These are phyloP conservation scores for Operophtera brumata DNA, from an alignment of 2,888 invertebrate species.

Conservation along the genomic window DNA sequence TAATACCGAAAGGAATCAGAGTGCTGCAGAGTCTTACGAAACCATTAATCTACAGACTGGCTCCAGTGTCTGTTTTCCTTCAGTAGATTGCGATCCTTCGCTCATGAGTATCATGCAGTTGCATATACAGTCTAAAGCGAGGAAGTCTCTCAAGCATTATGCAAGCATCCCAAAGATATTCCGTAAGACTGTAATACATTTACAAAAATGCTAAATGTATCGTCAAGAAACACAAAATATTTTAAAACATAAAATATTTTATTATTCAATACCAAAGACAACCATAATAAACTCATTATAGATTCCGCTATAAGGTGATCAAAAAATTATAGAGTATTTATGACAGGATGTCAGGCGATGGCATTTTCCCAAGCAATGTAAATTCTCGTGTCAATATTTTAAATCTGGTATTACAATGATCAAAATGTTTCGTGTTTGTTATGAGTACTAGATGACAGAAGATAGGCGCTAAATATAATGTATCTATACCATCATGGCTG, in stretches of 20 bases:
- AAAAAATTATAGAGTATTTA: constrained; percentile 3
- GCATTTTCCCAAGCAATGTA: constrained; percentile 4
- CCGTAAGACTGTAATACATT: constrained; percentile 41
- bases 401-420: constrained; percentile 9
- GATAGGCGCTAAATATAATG: constrained; percentile 27
- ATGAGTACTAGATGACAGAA: constrained; percentile 1
- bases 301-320: background rate
- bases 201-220: constrained; percentile 48
- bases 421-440: constrained; percentile 16
- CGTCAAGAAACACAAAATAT: constrained; percentile 30
- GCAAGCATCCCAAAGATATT: constrained; percentile 45
- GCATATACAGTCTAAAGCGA: constrained; percentile 42
- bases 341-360: constrained; percentile 10
- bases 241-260: constrained; percentile 10
- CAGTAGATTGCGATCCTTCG: constrained; percentile 55
- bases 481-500: constrained; percentile 17
- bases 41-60: constrained; percentile 49
- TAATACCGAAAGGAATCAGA: constrained; percentile 38
- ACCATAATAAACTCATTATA: background rate
- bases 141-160: constrained; percentile 43
- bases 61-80: constrained; percentile 36
- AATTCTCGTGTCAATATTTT: constrained; percentile 15
- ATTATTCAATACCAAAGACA: constrained; percentile 2
- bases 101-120: constrained; percentile 57
- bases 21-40: constrained; percentile 53